Base-by-base conservation (phyloP, 2,888 invertebrate species). In the Strigamia maritima region DNA sequence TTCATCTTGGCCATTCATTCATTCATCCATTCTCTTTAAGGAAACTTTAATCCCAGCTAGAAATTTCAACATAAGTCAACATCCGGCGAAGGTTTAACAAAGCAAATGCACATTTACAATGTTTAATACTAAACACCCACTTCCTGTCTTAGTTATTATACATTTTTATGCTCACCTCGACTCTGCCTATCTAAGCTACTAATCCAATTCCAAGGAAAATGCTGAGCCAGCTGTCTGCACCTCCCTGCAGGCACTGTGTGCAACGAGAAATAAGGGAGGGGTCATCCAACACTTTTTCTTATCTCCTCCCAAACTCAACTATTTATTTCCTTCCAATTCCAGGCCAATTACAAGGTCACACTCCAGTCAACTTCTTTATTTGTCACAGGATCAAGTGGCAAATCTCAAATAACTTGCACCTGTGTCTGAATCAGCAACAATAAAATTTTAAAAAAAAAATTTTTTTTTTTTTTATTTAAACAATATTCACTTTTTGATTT, bases 121-220 rank as follows among this genome's bases (percentile, higher is more conserved):
- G 60, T 65, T 19, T 65, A 65, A 65, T 65, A 65, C 8, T 12
- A 65, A 65, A 65, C 60, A 65, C 60, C 60, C 22, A 65, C 60
- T 65, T 65, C 60, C 60, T 65, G 60, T 6, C 60, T 22, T 2
- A n/a, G 60, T 60, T 60, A n/a, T n/a, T n/a, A 60, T 60, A 65
- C 19, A 65, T 65, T 65, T 65, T 65, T 65, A 65, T 65, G 60
- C 60, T 65, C 60, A 65, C 60, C 60, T 65, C 60, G 14, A 44
- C 44, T n/a, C n/a, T 44, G 44, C 44, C 44, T 65, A 65, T 65
- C 60, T 65, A 12, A 65, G 60, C 60, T 65, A 19, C 60, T 65
- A 65, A 65, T 65, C 60, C 60, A 65, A 65, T 65, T 65, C 60
- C 60, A 65, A 65, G 60, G 60, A 65, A 65, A 65, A 65, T n/a